phyloP scores from a whole-genome alignment of 2,888 invertebrate species.

The Prosopocoilus inquinatus region DNA sequence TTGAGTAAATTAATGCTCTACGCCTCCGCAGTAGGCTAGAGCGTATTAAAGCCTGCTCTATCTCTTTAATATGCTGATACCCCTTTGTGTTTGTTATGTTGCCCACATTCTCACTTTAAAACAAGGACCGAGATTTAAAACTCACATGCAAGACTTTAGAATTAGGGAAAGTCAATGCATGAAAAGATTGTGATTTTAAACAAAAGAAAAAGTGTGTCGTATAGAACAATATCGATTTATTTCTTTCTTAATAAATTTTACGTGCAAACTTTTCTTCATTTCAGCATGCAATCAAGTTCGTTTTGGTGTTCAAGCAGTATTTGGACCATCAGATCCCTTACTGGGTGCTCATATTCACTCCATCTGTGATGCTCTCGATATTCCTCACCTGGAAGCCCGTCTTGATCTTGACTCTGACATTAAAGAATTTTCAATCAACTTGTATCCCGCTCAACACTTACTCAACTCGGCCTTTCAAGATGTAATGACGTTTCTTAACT shows the following conservation, averaged over 20 bases:
- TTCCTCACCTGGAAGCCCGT: conserved; percentile 74
- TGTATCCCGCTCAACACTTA: conserved; percentile 71
- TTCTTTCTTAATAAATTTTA: background rate
- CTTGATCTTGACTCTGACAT: conserved; percentile 59
- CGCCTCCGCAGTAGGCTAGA: too few relatives aligned
- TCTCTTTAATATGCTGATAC: too few relatives aligned
- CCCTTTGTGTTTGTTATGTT: too few relatives aligned
- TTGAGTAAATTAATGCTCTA: too few relatives aligned
- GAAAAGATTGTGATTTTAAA: too few relatives aligned
- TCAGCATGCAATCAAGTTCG: conserved; percentile 71
- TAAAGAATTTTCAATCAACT: conserved; percentile 73
- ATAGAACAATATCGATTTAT: background rate
- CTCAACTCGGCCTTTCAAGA: conserved; percentile 74
- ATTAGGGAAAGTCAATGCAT: too few relatives aligned
- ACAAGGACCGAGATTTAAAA: too few relatives aligned
- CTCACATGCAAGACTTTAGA: too few relatives aligned
- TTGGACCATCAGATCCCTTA: conserved; percentile 74
- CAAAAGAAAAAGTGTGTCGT: too few relatives aligned
- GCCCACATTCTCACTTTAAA: too few relatives aligned
- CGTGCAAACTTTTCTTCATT: conserved; percentile 27
- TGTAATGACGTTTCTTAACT: conserved; percentile 79
- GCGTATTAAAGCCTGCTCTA: too few relatives aligned
- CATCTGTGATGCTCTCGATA: conserved; percentile 76
- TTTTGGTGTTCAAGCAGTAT: conserved; percentile 70
- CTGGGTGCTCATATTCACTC: conserved; percentile 75